Conservation (phyloP, 2,113 vertebrate species). For the Syngnathoides biaculeatus region DNA sequence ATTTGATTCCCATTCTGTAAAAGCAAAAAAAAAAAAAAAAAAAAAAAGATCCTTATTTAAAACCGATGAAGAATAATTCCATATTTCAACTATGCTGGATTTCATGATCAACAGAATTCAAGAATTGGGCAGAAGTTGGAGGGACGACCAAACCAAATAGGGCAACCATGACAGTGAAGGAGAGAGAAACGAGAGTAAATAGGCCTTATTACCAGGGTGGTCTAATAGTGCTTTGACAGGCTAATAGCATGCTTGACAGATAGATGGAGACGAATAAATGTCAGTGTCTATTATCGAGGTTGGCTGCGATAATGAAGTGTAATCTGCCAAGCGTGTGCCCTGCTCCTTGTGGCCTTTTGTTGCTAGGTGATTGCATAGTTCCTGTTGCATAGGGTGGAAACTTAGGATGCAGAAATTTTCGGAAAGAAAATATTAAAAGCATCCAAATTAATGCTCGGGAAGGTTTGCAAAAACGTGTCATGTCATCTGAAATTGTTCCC, state of each 20-base stretch:
- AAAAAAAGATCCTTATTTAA: too few species aligned
- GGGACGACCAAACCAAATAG: constrained; percentile 25
- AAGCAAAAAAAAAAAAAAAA: too few species aligned
- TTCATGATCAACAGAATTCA: constrained; percentile 38
- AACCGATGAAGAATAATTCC: neutral
- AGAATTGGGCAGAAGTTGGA: constrained; percentile 28
- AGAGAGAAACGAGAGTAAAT: constrained; percentile 65
- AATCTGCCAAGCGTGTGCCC: constrained; percentile 63
- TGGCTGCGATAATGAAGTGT: constrained; percentile 69
- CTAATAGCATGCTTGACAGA: constrained; percentile 73
- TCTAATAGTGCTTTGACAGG: constrained; percentile 72
- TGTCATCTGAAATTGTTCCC: neutral
- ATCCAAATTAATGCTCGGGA: neutral
- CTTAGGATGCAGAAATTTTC: constrained; percentile 15
- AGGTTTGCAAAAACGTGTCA: neutral
- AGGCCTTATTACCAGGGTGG: constrained; percentile 67
- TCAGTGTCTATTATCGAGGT: constrained; percentile 65
- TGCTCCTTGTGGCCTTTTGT: constrained; percentile 52
- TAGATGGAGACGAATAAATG: constrained; percentile 65
- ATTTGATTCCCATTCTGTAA: too few species aligned
- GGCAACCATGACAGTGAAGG: constrained; percentile 46
- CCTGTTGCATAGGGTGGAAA: constrained; percentile 26
- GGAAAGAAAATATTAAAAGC: neutral
- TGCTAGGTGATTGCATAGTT: constrained; percentile 64
- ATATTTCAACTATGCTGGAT: neutral